Evolutionary conservation across 2,113 vertebrate genomes (phyloP).

Genomic region (Bufo bufo): DNA sequence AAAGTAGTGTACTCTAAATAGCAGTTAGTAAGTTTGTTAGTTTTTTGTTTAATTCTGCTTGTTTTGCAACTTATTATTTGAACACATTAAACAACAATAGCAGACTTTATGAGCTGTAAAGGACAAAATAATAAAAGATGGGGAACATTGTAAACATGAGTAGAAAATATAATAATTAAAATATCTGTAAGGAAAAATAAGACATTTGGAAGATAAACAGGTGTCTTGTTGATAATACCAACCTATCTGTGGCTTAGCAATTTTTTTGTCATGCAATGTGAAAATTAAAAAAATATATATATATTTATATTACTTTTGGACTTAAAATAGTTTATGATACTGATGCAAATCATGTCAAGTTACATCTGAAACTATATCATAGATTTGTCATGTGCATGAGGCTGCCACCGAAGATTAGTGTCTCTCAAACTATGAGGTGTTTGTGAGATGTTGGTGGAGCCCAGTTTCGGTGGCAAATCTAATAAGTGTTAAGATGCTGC

Average conservation of each 20-base stretch:
- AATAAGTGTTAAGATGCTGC: too few relatives aligned
- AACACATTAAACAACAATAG: constrained; percentile 14
- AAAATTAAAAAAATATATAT: neutral
- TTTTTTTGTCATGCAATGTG: neutral
- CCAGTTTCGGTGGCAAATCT: too few relatives aligned
- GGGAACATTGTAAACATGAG: neutral
- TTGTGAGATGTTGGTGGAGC: too few relatives aligned
- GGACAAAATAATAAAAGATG: constrained; percentile 15
- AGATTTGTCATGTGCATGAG: too few relatives aligned
- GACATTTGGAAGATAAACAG: neutral
- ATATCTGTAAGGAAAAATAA: neutral
- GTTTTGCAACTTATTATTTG: neutral
- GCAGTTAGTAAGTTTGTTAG: neutral
- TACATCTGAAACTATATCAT: too few relatives aligned
- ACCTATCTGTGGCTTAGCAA: neutral
- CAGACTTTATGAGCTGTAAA: constrained; percentile 35
- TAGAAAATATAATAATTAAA: neutral
- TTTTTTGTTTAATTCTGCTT: constrained; percentile 6
- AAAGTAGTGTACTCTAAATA: too few relatives aligned
- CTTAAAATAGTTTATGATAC: too few relatives aligned
- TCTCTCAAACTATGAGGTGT: too few relatives aligned
- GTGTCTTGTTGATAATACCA: neutral
- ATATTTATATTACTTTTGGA: neutral
- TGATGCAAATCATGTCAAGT: too few relatives aligned
- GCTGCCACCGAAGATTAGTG: too few relatives aligned